Percentiles rank a stretch among this genome's conserved stretches.
These are phyloP conservation scores for Tetraodon nigroviridis DNA, from an alignment of 2,113 vertebrate species.

Conservation along the genomic window DNA sequence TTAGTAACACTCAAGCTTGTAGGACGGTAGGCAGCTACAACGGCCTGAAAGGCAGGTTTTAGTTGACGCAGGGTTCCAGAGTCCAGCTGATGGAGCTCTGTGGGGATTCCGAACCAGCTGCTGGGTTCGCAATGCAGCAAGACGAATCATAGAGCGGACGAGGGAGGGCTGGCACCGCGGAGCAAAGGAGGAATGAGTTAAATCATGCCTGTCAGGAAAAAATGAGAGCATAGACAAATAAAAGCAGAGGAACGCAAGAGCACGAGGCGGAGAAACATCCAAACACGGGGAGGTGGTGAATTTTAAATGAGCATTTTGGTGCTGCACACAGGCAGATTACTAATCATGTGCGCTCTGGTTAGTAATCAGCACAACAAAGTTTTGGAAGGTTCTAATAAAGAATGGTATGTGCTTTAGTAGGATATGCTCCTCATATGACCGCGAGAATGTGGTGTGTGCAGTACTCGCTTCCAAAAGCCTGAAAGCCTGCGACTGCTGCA, in stretches of 20 bases:
- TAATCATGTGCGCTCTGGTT: slow-evolving; percentile 2
- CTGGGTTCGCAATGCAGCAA: slow-evolving; percentile 54
- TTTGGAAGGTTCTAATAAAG: not conserved
- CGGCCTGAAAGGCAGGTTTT: not conserved
- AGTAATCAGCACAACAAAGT: not conserved
- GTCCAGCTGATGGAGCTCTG: slow-evolving; percentile 47
- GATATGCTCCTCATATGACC: not conserved
- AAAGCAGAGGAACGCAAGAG: too few relatives aligned
- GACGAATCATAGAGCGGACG: slow-evolving; percentile 32
- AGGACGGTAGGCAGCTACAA: not conserved
- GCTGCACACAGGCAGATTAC: slow-evolving; percentile 24
- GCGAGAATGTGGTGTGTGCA: not conserved
- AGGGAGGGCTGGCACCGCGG: slow-evolving; percentile 17
- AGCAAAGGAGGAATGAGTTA: not conserved
- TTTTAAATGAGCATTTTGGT: slow-evolving; percentile 33
- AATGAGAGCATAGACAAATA: too few relatives aligned
- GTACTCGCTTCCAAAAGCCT: not conserved
- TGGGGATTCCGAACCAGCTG: slow-evolving; percentile 49
- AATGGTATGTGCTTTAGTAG: not conserved
- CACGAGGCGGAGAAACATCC: too few relatives aligned
- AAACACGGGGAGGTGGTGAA: not conserved
- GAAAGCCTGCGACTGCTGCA: not conserved
- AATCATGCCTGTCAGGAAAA: not conserved
- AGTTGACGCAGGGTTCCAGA: slow-evolving; percentile 27
- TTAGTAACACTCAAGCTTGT: too few relatives aligned